Evolutionary conservation across 2,113 vertebrate genomes (phyloP).

Genomic region (Alligator mississippiensis): DNA sequence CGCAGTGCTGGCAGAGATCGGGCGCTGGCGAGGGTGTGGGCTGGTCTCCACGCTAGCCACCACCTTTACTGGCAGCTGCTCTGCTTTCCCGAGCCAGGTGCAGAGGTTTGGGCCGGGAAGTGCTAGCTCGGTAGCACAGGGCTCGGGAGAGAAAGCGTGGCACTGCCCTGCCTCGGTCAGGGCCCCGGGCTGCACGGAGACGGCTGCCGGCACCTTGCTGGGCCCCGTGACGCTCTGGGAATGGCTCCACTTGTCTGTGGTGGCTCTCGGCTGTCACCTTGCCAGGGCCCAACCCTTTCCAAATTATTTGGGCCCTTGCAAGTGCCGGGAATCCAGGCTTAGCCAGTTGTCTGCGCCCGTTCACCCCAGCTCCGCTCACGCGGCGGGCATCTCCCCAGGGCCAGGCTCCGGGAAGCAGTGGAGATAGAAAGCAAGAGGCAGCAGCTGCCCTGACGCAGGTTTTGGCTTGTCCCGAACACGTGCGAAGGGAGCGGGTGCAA

Average conservation of each 20-base stretch:
- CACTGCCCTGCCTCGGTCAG: too few species aligned
- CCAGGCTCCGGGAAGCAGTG: too few species aligned
- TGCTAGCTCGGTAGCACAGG: background rate
- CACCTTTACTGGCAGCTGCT: background rate
- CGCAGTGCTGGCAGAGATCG: too few species aligned
- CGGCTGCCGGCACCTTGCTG: background rate
- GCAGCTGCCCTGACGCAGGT: too few species aligned
- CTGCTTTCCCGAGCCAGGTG: background rate
- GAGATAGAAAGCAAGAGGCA: too few species aligned
- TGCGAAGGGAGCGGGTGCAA: too few species aligned
- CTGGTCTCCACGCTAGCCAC: too few species aligned
- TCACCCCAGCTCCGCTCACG: too few species aligned
- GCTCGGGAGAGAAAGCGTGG: background rate
- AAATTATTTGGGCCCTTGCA: background rate
- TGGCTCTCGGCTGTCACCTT: background rate
- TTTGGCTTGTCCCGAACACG: too few species aligned
- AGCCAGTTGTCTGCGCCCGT: background rate
- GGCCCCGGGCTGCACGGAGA: rapidly evolving
- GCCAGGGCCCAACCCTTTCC: background rate
- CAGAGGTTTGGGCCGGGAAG: background rate
- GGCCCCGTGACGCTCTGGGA: background rate
- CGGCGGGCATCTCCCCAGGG: too few species aligned
- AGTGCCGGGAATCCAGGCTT: background rate
- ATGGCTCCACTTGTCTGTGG: background rate
- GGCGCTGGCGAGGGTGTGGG: too few species aligned